Evolutionary conservation across 2,888 invertebrate species (phyloP).

Genomic region (Seira musarum): DNA sequence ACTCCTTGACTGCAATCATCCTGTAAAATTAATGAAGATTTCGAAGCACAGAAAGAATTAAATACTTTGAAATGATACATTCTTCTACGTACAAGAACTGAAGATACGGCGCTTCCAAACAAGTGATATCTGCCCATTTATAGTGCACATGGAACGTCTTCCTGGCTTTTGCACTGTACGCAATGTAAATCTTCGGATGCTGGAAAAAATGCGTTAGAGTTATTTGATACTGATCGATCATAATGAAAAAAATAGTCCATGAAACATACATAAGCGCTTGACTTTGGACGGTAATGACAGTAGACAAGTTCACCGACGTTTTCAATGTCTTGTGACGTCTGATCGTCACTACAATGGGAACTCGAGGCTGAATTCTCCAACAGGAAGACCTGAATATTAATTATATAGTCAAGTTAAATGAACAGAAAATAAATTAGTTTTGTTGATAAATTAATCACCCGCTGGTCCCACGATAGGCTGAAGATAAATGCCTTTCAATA

Average conservation of each 20-base stretch:
- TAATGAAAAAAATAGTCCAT: too few relatives aligned
- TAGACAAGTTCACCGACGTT: neutral
- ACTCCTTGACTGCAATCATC: slow-evolving; percentile 30
- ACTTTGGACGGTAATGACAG: slow-evolving; percentile 26
- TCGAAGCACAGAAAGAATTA: too few relatives aligned
- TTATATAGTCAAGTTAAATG: too few relatives aligned
- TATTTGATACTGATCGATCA: neutral
- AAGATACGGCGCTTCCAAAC: slow-evolving; percentile 35
- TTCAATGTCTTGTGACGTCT: neutral
- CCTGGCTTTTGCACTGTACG: neutral
- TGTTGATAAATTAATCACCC: too few relatives aligned
- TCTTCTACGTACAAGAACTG: slow-evolving; percentile 38
- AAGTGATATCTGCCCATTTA: slow-evolving; percentile 34
- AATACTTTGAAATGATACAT: too few relatives aligned
- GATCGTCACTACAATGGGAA: slow-evolving; percentile 26
- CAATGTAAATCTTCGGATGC: slow-evolving; percentile 28
- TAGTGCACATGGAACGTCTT: slow-evolving; percentile 26
- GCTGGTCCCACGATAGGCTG: slow-evolving; percentile 27
- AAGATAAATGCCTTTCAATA: slow-evolving; percentile 23
- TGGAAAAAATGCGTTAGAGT: neutral
- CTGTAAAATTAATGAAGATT: too few relatives aligned
- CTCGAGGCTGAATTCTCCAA: slow-evolving; percentile 34
- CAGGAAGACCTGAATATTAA: neutral
- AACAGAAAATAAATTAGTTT: too few relatives aligned
- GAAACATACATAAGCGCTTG: slow-evolving; percentile 13